Conservation (phyloP, 2,113 vertebrate species). For the Ictalurus punctatus region DNA sequence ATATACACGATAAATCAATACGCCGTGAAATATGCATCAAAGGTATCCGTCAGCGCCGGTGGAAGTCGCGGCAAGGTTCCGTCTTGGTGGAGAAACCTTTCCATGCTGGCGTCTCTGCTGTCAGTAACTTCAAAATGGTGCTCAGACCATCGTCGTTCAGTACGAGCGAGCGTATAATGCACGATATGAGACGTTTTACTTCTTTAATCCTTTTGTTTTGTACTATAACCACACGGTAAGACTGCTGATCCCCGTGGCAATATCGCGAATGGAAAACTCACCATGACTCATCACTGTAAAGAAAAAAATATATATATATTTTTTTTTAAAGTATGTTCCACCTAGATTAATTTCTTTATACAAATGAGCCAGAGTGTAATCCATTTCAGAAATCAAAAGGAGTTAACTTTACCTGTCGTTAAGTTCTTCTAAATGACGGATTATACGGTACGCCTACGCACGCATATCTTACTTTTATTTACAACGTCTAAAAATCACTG, state of each 20-base stretch:
- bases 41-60: neutral
- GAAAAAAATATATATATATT: too few relatives aligned
- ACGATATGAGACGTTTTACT: neutral
- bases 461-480: neutral
- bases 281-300: too few relatives aligned
- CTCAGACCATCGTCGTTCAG: neutral
- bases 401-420: too few relatives aligned
- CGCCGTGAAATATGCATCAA: constrained; percentile 15
- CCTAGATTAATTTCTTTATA: neutral
- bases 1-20: constrained; percentile 27
- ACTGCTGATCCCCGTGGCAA: neutral
- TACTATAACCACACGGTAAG: neutral
- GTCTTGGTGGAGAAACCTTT: neutral
- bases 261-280: too few relatives aligned
- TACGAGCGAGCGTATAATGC: neutral
- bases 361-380: too few relatives aligned
- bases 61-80: neutral
- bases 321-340: too few relatives aligned
- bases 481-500: neutral
- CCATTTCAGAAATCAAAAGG: too few relatives aligned
- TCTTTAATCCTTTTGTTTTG: neutral
- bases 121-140: constrained; percentile 23
- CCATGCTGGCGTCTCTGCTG: neutral
- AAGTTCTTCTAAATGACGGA: too few relatives aligned
- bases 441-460: neutral